Evolutionary conservation across 2,888 invertebrate genomes (phyloP).

Genomic region (Microctonus brassicae): DNA sequence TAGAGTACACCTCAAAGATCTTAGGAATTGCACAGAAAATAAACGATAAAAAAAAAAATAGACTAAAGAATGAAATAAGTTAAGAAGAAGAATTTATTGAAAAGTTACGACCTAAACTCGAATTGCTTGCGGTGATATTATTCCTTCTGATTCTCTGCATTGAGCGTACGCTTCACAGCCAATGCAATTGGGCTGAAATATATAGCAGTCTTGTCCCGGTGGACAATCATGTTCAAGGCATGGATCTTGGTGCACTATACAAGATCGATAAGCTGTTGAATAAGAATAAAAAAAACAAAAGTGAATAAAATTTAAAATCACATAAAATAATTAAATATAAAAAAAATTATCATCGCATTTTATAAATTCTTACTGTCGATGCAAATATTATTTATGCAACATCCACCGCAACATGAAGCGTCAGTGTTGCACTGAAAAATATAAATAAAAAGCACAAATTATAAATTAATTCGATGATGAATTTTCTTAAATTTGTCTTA

Average conservation of each 20-base stretch:
- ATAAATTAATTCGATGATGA: no score
- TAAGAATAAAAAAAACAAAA: no score
- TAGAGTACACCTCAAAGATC: slow-evolving; percentile 12
- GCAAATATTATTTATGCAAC: slow-evolving; percentile 72
- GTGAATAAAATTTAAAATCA: slow-evolving; percentile 15
- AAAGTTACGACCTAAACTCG: not conserved
- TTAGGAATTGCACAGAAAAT: not conserved
- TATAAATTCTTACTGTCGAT: slow-evolving; percentile 71
- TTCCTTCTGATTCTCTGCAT: slow-evolving; percentile 40
- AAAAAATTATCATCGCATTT: no score
- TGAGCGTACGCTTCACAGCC: slow-evolving; percentile 54
- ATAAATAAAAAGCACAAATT: slow-evolving; percentile 22
- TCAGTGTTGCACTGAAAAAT: slow-evolving; percentile 70
- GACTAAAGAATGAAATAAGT: no score
- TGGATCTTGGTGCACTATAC: slow-evolving; percentile 51
- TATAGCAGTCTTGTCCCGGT: slow-evolving; percentile 57
- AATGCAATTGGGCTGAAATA: slow-evolving; percentile 54
- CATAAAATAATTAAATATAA: slow-evolving; percentile 7
- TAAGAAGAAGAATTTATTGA: not conserved
- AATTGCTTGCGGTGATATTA: slow-evolving; percentile 18
- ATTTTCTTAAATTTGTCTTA: no score
- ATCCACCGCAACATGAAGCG: slow-evolving; percentile 75
- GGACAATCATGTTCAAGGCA: slow-evolving; percentile 59
- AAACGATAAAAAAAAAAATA: not conserved
- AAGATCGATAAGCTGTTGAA: slow-evolving; percentile 61